Evolutionary conservation across 2,888 invertebrate species (phyloP).

Genomic region (Caenorhabditis doughertyi): DNA sequence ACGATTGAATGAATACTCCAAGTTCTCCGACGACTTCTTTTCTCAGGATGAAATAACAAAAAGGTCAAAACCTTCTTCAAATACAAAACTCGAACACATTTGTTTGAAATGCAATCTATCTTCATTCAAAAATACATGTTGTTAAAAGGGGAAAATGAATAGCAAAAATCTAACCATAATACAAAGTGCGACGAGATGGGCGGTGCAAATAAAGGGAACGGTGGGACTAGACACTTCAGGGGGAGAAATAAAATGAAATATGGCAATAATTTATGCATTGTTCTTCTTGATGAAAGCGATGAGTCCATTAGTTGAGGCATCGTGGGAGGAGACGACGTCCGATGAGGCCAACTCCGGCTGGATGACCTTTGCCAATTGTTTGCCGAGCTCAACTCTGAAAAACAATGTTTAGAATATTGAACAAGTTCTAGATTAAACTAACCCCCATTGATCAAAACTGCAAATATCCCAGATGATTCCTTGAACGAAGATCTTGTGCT

Average conservation of each 20-base stretch:
- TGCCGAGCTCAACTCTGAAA: slow-evolving; percentile 94
- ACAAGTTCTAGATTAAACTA: slow-evolving; percentile 81
- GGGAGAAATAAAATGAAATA: background rate
- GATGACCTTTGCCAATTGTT: slow-evolving; percentile 98
- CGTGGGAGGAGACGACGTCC: slow-evolving; percentile 88
- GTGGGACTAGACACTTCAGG: slow-evolving; percentile 3
- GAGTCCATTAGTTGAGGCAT: slow-evolving; percentile 96
- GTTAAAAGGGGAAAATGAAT: background rate
- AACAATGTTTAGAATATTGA: background rate
- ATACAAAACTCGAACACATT: no score
- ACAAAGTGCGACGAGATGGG: slow-evolving; percentile 9
- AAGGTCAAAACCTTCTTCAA: background rate
- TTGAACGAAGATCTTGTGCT: slow-evolving; percentile 99
- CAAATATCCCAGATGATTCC: slow-evolving; percentile 99
- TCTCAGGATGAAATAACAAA: no score
- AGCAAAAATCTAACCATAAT: background rate
- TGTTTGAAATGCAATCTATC: slow-evolving; percentile 35
- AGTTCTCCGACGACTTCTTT: no score
- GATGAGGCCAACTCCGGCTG: slow-evolving; percentile 91
- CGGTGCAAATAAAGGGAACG: slow-evolving; percentile 21
- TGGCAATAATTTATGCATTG: slow-evolving; percentile 39
- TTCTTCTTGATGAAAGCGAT: slow-evolving; percentile 91
- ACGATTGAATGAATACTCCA: background rate
- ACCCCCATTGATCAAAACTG: slow-evolving; percentile 99
- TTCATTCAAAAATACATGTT: slow-evolving; percentile 8